These are phyloP conservation scores for Ornithoptera priamus DNA, from an alignment of 2,888 invertebrate genomes.

Conservation along the genomic window DNA sequence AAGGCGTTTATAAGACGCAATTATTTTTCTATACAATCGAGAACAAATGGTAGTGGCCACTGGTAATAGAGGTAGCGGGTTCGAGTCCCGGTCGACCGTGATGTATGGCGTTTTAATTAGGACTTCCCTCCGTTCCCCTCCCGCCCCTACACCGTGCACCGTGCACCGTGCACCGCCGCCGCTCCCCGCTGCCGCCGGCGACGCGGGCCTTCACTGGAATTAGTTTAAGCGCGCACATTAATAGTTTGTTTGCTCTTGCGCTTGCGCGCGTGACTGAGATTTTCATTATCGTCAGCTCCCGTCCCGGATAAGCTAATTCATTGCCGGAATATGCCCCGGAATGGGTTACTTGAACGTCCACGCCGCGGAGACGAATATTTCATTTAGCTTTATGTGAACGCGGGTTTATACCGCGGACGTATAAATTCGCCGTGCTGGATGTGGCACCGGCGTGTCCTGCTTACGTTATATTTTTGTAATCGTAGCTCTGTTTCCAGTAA, in stretches of 20 bases:
- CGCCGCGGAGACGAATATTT: background rate
- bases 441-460: no score
- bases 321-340: background rate
- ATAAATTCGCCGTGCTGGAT: background rate
- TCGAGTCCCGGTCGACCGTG: constrained; percentile 51
- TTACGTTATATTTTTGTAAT: no score
- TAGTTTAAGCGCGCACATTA: constrained; percentile 38
- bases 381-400: background rate
- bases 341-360: background rate
- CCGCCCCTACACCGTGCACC: no score
- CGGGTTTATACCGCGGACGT: background rate
- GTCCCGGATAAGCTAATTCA: constrained; percentile 5
- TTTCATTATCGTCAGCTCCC: constrained; percentile 21
- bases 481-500: no score
- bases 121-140: constrained; percentile 56
- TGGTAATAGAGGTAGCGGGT: constrained; percentile 51
- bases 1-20: no score
- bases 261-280: constrained; percentile 17
- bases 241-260: constrained; percentile 36
- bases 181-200: background rate
- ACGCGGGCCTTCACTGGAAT: constrained; percentile 41
- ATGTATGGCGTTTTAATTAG: constrained; percentile 77
- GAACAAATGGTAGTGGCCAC: constrained; percentile 20
- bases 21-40: constrained; percentile 16
- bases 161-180: no score